Percentiles rank a stretch among this genome's conserved stretches.
Conservation (phyloP, 35 echinoderm and acorn worm genomes). For the Hemicentrotus pulcherrimus region DNA sequence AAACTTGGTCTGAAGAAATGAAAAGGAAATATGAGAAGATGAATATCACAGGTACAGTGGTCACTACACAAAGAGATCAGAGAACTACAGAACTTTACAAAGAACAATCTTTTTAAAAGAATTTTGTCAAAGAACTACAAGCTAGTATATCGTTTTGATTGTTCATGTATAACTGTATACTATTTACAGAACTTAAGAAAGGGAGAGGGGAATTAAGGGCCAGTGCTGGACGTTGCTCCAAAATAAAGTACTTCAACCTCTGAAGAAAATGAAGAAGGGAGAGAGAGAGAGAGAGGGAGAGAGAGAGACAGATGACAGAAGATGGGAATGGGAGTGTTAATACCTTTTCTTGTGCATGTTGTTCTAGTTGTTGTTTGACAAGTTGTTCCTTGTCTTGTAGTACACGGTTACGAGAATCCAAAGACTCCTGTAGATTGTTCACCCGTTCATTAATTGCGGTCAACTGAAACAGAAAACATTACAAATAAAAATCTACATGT, state of each 20-base stretch:
- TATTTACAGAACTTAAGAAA: too few species aligned
- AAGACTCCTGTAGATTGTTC: slow-evolving; percentile 46
- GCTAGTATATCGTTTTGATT: too few species aligned
- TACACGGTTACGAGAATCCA: slow-evolving; percentile 28
- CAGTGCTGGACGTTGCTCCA: too few species aligned
- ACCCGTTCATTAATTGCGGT: not conserved
- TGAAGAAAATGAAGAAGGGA: not conserved
- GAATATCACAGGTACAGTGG: not conserved
- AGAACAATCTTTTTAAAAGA: too few species aligned
- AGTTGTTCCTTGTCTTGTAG: slow-evolving; percentile 45
- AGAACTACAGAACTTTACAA: too few species aligned
- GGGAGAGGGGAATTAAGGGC: too few species aligned
- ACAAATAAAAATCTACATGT: too few species aligned
- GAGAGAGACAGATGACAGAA: not conserved
- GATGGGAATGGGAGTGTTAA: not conserved
- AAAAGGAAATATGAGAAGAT: not conserved
- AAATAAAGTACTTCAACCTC: too few species aligned
- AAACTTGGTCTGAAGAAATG: not conserved
- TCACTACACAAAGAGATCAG: too few species aligned
- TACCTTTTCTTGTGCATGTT: slow-evolving; percentile 63
- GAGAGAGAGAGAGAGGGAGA: not conserved
- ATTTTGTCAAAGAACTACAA: too few species aligned
- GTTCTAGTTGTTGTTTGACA: slow-evolving; percentile 50
- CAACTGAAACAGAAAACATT: slow-evolving; percentile 15
- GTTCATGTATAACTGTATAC: too few species aligned